Evolutionary conservation across 64 coral and sea anemone genomes (phyloP).

Genomic region (Actinia equina): DNA sequence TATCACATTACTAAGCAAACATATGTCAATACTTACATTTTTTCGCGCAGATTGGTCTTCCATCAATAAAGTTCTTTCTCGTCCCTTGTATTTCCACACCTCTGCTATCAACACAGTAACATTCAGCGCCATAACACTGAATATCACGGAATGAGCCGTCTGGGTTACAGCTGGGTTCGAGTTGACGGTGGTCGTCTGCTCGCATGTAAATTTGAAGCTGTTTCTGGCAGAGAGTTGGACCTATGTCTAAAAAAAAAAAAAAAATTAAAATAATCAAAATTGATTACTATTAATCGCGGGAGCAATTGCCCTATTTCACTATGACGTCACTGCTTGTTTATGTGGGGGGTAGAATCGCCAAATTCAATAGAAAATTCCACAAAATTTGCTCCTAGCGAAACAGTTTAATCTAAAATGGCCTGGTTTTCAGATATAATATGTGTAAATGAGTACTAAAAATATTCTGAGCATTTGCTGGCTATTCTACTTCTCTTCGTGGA

Average conservation of each 20-base stretch:
- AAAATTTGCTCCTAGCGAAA: too few species aligned
- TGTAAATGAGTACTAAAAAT: too few species aligned
- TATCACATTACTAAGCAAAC: too few species aligned
- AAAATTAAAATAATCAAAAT: not conserved
- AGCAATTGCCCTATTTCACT: too few species aligned
- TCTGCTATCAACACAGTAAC: constrained; percentile 70
- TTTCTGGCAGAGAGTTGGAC: constrained; percentile 61
- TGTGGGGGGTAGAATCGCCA: too few species aligned
- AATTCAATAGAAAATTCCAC: too few species aligned
- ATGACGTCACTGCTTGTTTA: too few species aligned
- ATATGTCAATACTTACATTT: not conserved
- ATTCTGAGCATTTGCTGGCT: too few species aligned
- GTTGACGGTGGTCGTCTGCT: constrained; percentile 28
- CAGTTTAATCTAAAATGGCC: too few species aligned
- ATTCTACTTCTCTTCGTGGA: too few species aligned
- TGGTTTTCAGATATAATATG: not conserved
- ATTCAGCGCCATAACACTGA: constrained; percentile 54
- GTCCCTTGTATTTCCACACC: constrained; percentile 57
- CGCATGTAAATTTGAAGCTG: constrained; percentile 55
- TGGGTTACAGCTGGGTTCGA: constrained; percentile 57
- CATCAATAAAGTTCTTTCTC: constrained; percentile 44
- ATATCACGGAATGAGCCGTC: constrained; percentile 55
- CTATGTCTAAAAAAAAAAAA: constrained; percentile 11
- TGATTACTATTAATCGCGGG: not conserved
- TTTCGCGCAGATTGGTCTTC: constrained; percentile 56